Percentiles rank a stretch among this genome's conserved stretches.
phyloP scores from a whole-genome alignment of 2,797 vertebrate genomes.

The Esox masquinongy region DNA sequence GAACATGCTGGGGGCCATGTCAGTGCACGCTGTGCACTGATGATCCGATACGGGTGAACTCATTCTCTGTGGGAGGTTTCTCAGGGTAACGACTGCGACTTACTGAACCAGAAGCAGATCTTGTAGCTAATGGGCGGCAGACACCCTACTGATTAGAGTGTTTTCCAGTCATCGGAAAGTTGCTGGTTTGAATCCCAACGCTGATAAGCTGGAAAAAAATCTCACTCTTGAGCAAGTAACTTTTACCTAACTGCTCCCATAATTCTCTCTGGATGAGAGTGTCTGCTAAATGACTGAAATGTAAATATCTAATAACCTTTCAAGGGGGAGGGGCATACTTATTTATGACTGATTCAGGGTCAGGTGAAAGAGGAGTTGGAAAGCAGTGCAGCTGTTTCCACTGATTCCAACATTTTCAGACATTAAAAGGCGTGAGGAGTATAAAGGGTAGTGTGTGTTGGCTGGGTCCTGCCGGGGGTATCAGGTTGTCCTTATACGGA shows the following conservation, averaged over 20 bases:
- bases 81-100: conserved; percentile 16
- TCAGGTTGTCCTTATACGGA: conserved; percentile 68
- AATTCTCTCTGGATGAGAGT: not conserved
- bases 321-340: not conserved
- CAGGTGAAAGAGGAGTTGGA: conserved; percentile 58
- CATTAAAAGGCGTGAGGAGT: conserved; percentile 57
- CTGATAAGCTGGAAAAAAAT: too few species aligned
- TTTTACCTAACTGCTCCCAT: too few species aligned
- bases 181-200: too few species aligned
- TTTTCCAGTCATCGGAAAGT: too few species aligned
- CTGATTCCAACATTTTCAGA: conserved; percentile 70
- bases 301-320: not conserved
- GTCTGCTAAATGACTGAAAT: too few species aligned
- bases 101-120: conserved; percentile 32
- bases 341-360: conserved; percentile 44
- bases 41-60: conserved; percentile 42
- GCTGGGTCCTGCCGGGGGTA: conserved; percentile 51
- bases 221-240: not conserved
- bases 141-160: not conserved
- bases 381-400: conserved; percentile 70
- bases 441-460: conserved; percentile 32
- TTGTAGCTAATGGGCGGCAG: not conserved
- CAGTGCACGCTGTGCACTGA: conserved; percentile 33
- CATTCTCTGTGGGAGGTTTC: conserved; percentile 4
- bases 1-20: conserved; percentile 19